Evolutionary conservation across 2,113 vertebrate species (phyloP).

Genomic region (Steatornis caripensis): DNA sequence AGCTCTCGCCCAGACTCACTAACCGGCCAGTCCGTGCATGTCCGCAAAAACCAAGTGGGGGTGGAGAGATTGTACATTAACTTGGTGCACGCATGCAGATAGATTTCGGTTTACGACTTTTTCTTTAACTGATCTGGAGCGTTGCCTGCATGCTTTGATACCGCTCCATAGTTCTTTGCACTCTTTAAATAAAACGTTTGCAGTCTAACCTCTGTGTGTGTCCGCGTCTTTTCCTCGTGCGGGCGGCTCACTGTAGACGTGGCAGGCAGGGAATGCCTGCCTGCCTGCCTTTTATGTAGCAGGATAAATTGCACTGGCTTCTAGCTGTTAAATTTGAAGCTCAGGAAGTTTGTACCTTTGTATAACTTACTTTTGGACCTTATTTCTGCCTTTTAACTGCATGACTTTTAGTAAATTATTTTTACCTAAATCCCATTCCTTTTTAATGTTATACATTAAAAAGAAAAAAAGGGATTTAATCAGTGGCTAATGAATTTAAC

Average conservation of each 20-base stretch:
- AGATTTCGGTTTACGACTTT: accelerated
- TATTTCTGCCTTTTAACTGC: neutral
- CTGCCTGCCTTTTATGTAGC: neutral
- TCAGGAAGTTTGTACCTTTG: neutral
- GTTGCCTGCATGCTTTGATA: neutral
- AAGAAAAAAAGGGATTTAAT: neutral
- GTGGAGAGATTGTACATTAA: neutral
- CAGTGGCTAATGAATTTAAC: neutral
- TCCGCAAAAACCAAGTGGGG: neutral
- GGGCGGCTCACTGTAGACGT: slow-evolving; percentile 50
- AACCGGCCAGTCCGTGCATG: neutral
- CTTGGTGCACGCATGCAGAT: neutral
- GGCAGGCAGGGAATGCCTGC: neutral
- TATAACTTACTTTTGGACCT: neutral
- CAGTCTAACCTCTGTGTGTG: neutral
- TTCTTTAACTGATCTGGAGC: neutral
- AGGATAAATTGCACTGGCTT: neutral
- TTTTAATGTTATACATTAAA: neutral
- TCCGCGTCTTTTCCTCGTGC: neutral
- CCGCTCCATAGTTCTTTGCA: neutral
- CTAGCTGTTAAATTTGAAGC: neutral
- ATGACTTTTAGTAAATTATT: neutral
- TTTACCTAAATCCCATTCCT: neutral
- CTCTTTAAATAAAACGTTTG: neutral
- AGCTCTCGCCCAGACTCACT: neutral